Conservation (phyloP, 1,140 invertebrate genomes). For the Euura lappo region DNA sequence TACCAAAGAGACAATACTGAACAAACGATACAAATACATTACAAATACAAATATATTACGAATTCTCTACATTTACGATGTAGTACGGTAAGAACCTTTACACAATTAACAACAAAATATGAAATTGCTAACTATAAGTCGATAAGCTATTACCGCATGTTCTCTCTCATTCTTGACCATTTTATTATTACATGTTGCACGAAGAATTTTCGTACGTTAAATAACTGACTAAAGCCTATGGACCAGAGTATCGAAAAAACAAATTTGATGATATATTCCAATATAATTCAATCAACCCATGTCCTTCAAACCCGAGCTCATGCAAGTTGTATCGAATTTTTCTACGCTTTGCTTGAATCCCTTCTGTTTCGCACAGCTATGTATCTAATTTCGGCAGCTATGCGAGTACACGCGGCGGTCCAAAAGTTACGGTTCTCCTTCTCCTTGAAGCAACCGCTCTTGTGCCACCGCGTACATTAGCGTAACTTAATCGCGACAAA, state of each 20-base stretch:
- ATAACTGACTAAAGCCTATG: background rate
- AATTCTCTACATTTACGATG: background rate
- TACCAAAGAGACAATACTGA: constrained; percentile 33
- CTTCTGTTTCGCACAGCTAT: constrained; percentile 1
- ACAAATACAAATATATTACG: constrained; percentile 24
- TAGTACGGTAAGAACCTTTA: constrained; percentile 1
- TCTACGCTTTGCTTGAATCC: background rate
- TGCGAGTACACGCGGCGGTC: background rate
- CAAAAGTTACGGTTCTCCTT: background rate
- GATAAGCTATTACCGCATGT: constrained; percentile 1
- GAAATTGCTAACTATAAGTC: background rate
- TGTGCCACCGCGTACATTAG: no score
- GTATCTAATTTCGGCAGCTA: background rate
- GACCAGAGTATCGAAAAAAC: background rate
- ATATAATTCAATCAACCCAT: background rate
- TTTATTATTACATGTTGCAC: background rate
- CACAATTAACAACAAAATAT: constrained; percentile 5
- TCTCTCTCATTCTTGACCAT: background rate
- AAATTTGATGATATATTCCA: background rate
- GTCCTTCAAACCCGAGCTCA: background rate
- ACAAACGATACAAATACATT: constrained; percentile 40
- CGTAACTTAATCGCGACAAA: no score
- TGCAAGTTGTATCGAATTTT: background rate
- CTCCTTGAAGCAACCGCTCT: no score
- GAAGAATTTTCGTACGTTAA: background rate